These are phyloP conservation scores for Melanargia galathea DNA, from an alignment of 2,888 invertebrate species.

Conservation along the genomic window DNA sequence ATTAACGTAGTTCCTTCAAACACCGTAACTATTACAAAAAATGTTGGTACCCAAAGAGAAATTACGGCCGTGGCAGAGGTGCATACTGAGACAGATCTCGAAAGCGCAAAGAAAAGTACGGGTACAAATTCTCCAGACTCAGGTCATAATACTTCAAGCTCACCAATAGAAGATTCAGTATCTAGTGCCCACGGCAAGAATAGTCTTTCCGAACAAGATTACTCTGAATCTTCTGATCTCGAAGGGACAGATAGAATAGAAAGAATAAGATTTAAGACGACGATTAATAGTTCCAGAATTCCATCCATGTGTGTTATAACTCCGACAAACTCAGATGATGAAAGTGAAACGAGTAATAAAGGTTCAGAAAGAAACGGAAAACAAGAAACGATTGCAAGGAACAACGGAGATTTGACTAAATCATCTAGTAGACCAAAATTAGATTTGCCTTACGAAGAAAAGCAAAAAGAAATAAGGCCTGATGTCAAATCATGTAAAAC, in stretches of 20 bases:
- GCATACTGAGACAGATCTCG: slow-evolving; percentile 74
- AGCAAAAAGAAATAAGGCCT: slow-evolving; percentile 56
- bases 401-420: slow-evolving; percentile 48
- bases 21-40: slow-evolving; percentile 70
- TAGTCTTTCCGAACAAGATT: slow-evolving; percentile 90
- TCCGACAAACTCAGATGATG: slow-evolving; percentile 93
- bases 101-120: slow-evolving; percentile 78
- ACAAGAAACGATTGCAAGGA: slow-evolving; percentile 42
- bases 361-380: slow-evolving; percentile 54
- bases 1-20: slow-evolving; percentile 59
- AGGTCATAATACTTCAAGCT: slow-evolving; percentile 90
- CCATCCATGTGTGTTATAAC: slow-evolving; percentile 97
- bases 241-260: slow-evolving; percentile 94
- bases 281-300: slow-evolving; percentile 92
- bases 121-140: slow-evolving; percentile 91
- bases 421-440: slow-evolving; percentile 65
- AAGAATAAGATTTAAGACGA: slow-evolving; percentile 92
- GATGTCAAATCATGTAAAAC: slow-evolving; percentile 50
- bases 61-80: slow-evolving; percentile 83
- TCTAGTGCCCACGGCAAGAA: slow-evolving; percentile 87
- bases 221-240: slow-evolving; percentile 92
- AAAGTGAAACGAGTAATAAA: slow-evolving; percentile 81
- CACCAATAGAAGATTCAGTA: slow-evolving; percentile 88
- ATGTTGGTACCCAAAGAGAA: slow-evolving; percentile 74
- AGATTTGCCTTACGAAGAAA: slow-evolving; percentile 67